Percentiles rank a stretch among this genome's conserved stretches.
Conservation (phyloP, 2,113 vertebrate species). For the Corydoras sp. region DNA sequence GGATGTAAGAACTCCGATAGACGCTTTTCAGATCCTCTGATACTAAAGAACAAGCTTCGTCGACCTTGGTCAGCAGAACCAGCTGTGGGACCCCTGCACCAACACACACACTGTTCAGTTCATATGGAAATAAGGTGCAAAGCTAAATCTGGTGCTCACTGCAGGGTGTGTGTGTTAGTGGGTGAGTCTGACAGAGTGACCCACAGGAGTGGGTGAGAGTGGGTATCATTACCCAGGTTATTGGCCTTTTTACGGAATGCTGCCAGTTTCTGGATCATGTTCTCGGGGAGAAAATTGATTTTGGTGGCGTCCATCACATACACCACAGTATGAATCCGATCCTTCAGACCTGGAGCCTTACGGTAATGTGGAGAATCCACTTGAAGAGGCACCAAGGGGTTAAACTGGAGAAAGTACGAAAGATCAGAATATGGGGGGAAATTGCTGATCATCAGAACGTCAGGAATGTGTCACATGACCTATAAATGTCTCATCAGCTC, state of each 20-base stretch:
- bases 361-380: background rate
- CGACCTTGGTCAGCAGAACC: constrained; percentile 62
- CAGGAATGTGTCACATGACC: background rate
- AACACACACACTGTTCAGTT: background rate
- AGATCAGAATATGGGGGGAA: too few relatives aligned
- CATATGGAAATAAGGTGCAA: too few relatives aligned
- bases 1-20: constrained; percentile 54
- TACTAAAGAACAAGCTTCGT: constrained; percentile 58
- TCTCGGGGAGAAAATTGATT: constrained; percentile 47
- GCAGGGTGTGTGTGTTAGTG: too few relatives aligned
- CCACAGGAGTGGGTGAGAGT: background rate
- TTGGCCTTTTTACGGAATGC: constrained; percentile 57
- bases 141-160: too few relatives aligned
- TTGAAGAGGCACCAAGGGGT: constrained; percentile 26
- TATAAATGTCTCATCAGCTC: background rate
- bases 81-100: constrained; percentile 58
- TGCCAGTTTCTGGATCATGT: constrained; percentile 58
- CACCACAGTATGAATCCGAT: constrained; percentile 54
- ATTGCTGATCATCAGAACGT: too few relatives aligned
- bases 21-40: constrained; percentile 50
- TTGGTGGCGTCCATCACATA: constrained; percentile 57
- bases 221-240: constrained; percentile 35
- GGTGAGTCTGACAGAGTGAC: too few relatives aligned
- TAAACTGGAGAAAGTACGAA: constrained; percentile 29
- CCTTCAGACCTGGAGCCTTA: constrained; percentile 32